These are phyloP conservation scores for Loripinus fragilis DNA, from an alignment of 2,888 invertebrate genomes.

Conservation along the genomic window DNA sequence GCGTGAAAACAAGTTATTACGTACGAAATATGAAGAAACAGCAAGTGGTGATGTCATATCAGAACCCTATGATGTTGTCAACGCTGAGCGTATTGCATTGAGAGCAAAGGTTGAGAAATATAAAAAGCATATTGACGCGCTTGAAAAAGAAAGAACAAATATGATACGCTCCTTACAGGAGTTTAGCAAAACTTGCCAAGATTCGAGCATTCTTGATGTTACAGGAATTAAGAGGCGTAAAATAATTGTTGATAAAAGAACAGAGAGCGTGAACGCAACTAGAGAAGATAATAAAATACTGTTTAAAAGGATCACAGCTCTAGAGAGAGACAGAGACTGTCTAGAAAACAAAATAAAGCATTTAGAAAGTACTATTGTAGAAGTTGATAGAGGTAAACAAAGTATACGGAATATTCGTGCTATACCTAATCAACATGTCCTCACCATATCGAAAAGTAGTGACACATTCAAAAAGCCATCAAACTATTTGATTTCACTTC, in stretches of 20 bases:
- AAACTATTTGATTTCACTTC: not conserved
- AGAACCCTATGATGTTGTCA: constrained; percentile 33
- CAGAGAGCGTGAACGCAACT: not conserved
- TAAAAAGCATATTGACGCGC: constrained; percentile 4
- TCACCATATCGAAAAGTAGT: not conserved
- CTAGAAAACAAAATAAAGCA: constrained; percentile 13
- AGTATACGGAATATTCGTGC: not conserved
- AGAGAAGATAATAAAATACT: constrained; percentile 34
- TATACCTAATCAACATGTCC: not conserved
- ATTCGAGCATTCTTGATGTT: not conserved
- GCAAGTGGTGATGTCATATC: constrained; percentile 1
- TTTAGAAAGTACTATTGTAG: not conserved
- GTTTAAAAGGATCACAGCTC: constrained; percentile 13
- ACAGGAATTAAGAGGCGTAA: not conserved
- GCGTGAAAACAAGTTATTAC: constrained; percentile 28
- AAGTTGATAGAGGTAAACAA: not conserved
- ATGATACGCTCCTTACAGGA: not conserved
- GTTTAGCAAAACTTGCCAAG: not conserved
- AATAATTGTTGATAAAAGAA: not conserved
- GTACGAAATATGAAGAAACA: constrained; percentile 43
- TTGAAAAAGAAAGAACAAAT: constrained; percentile 20
- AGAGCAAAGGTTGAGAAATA: not conserved
- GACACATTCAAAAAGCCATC: not conserved
- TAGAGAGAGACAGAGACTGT: constrained; percentile 16
- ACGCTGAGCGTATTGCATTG: constrained; percentile 22